These are phyloP conservation scores for Rotaria sp. DNA, from an alignment of 2,888 invertebrate genomes.

Conservation along the genomic window DNA sequence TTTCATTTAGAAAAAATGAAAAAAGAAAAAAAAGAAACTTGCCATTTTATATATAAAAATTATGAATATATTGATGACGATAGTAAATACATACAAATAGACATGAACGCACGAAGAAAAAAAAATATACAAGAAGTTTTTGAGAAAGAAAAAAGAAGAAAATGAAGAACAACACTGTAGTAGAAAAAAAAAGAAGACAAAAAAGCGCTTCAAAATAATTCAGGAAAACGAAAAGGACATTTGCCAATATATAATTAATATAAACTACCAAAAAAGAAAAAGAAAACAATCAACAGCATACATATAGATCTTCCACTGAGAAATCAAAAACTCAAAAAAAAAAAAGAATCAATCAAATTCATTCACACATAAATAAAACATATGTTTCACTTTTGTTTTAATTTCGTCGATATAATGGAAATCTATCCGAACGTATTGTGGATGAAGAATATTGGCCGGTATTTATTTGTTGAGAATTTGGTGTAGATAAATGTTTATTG, in stretches of 20 bases:
- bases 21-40: not conserved
- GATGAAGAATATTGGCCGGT: not conserved
- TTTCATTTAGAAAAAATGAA: not conserved
- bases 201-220: not conserved
- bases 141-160: not conserved
- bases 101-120: not conserved
- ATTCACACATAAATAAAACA: not conserved
- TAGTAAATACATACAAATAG: not conserved
- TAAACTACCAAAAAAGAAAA: not conserved
- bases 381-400: not conserved
- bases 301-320: not conserved
- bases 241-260: not conserved
- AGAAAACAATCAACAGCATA: not conserved
- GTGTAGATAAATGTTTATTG: conserved; percentile 13
- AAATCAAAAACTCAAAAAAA: not conserved
- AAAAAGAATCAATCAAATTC: not conserved
- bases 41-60: conserved; percentile 18
- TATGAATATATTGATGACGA: conserved; percentile 11
- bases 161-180: not conserved
- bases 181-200: not conserved
- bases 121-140: not conserved
- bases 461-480: not conserved
- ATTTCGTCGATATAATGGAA: conserved; percentile 21
- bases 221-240: not conserved
- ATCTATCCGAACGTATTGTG: conserved; percentile 14